A percentile compares a stretch with the other conserved stretches of the same genome.
These are phyloP conservation scores for Eira barbara DNA, from an alignment of 2,113 vertebrate genomes.

Conservation along the genomic window DNA sequence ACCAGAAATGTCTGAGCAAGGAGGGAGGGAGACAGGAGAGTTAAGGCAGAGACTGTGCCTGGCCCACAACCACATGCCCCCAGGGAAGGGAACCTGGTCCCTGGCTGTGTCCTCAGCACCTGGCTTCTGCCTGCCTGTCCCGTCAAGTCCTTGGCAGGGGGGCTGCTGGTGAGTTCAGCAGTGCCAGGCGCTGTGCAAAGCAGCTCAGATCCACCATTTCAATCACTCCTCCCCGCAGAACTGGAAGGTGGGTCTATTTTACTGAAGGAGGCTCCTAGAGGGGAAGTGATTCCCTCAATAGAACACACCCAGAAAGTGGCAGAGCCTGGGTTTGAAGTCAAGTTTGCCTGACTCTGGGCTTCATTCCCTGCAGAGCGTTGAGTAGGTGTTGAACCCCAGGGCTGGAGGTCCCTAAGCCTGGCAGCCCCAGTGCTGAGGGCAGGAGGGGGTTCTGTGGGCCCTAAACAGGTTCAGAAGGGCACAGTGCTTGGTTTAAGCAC, in stretches of 20 bases:
- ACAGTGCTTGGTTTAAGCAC: not conserved
- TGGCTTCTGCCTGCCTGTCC: slow-evolving; percentile 12
- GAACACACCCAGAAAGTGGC: slow-evolving; percentile 53
- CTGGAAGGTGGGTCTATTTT: slow-evolving; percentile 1
- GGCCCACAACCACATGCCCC: not conserved
- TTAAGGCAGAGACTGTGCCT: slow-evolving; percentile 27
- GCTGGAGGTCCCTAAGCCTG: not conserved
- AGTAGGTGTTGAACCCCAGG: not conserved
- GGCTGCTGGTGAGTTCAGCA: slow-evolving; percentile 22
- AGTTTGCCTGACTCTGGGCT: slow-evolving; percentile 39
- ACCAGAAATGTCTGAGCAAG: slow-evolving; percentile 20
- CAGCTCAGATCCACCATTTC: slow-evolving; percentile 43
- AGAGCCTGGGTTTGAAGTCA: slow-evolving; percentile 36
- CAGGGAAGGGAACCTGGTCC: not conserved
- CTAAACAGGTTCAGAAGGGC: not conserved
- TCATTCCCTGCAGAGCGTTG: not conserved
- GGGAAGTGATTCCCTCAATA: slow-evolving; percentile 46
- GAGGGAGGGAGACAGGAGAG: slow-evolving; percentile 10
- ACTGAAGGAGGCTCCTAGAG: slow-evolving; percentile 35
- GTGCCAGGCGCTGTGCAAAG: not conserved
- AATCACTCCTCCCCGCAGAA: slow-evolving; percentile 17
- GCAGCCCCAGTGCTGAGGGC: not conserved
- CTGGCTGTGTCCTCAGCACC: slow-evolving; percentile 23
- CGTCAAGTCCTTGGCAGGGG: slow-evolving; percentile 6
- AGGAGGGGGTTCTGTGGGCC: not conserved